phyloP scores from a whole-genome alignment of 2,797 vertebrate species.

The Clarias pachynema region DNA sequence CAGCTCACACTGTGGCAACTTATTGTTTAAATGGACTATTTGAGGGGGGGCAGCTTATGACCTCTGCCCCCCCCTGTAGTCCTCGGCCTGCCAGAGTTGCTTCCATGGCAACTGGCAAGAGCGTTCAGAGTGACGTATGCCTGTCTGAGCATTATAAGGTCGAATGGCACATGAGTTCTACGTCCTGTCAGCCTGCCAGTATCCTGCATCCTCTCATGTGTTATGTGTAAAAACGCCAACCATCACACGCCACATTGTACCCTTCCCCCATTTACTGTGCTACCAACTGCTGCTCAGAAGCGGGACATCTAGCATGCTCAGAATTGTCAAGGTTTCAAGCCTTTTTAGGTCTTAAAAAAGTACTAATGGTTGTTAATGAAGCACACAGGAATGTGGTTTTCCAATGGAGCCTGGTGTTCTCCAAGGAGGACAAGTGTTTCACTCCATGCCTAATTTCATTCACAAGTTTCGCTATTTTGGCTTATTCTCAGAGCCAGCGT shows the following conservation, averaged over 20 bases:
- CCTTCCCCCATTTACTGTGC: neutral
- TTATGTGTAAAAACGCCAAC: neutral
- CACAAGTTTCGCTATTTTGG: neutral
- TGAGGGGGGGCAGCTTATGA: slow-evolving; percentile 42
- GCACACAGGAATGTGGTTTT: neutral
- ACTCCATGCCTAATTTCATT: neutral
- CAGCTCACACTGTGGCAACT: slow-evolving; percentile 39
- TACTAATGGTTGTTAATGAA: neutral
- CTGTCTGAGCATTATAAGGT: slow-evolving; percentile 34
- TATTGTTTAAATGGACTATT: slow-evolving; percentile 52
- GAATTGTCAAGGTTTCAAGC: slow-evolving; percentile 32
- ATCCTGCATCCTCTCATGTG: neutral
- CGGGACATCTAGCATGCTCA: slow-evolving; percentile 26
- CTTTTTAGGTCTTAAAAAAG: slow-evolving; percentile 14
- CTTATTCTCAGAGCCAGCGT: too few relatives aligned
- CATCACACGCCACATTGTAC: neutral
- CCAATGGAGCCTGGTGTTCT: neutral
- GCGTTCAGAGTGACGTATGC: slow-evolving; percentile 27
- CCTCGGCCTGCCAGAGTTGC: slow-evolving; percentile 35
- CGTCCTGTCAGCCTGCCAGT: neutral
- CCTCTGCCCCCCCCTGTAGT: slow-evolving; percentile 44
- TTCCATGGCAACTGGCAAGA: slow-evolving; percentile 54
- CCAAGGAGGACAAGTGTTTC: neutral
- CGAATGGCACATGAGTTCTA: neutral
- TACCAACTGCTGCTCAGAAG: slow-evolving; percentile 23